Evolutionary conservation across 37 sponge, comb jelly and placozoan species (phyloP).

Genomic region (Agelas oroides): DNA sequence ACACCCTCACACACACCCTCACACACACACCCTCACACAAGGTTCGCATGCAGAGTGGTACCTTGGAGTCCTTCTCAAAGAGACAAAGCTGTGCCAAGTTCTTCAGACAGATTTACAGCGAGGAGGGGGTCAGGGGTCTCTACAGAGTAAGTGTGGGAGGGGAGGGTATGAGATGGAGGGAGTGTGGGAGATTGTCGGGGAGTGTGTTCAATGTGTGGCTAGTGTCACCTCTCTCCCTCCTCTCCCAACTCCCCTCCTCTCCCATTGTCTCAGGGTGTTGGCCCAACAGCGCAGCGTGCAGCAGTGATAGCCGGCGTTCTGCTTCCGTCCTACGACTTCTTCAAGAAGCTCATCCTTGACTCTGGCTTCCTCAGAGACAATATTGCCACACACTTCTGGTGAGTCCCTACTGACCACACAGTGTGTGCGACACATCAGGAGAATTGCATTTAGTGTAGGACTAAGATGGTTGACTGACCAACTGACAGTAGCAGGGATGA

Average conservation of each 20-base stretch:
- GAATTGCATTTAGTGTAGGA: too few species aligned
- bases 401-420: constrained; percentile 11
- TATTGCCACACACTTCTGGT: constrained; percentile 70
- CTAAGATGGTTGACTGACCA: too few species aligned
- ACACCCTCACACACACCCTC: too few species aligned
- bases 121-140: constrained; percentile 86
- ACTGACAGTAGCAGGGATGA: too few species aligned
- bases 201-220: too few species aligned
- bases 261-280: constrained; percentile 75
- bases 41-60: constrained; percentile 92
- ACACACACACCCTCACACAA: constrained; percentile 11
- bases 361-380: constrained; percentile 36
- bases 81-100: constrained; percentile 36
- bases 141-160: constrained; percentile 76
- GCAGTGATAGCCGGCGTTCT: constrained; percentile 94
- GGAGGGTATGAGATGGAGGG: not conserved
- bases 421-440: too few species aligned
- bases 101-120: constrained; percentile 77
- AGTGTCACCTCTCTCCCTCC: not conserved
- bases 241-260: not conserved
- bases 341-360: constrained; percentile 64
- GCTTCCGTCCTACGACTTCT: constrained; percentile 91
- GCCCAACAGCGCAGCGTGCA: constrained; percentile 92
- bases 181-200: not conserved
- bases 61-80: constrained; percentile 1